Evolutionary conservation across 2,797 vertebrate species (phyloP).

Genomic region (Coilia nasus): DNA sequence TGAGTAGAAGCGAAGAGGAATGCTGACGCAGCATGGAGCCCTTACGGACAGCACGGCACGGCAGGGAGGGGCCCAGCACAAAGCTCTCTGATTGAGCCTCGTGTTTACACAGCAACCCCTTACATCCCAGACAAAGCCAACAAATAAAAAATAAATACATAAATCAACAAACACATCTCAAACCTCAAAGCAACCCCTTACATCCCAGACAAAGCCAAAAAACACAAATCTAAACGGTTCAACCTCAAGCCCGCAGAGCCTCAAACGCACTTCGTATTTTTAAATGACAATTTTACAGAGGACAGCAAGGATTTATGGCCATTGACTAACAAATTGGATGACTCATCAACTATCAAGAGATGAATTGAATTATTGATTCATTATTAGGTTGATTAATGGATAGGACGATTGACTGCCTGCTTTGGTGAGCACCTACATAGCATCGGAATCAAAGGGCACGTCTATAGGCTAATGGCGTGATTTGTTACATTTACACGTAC

Average conservation of each 20-base stretch:
- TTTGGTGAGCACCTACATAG: not conserved
- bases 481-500: conserved; percentile 3
- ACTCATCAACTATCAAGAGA: not conserved
- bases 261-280: not conserved
- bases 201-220: too few species aligned
- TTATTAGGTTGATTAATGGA: not conserved
- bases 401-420: not conserved
- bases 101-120: too few species aligned
- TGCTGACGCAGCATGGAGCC: conserved; percentile 40
- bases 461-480: not conserved
- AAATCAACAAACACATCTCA: too few species aligned
- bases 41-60: conserved; percentile 31
- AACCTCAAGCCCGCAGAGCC: not conserved
- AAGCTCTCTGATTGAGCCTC: too few species aligned
- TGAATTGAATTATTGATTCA: not conserved
- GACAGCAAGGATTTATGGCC: not conserved
- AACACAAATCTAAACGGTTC: not conserved
- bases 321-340: not conserved
- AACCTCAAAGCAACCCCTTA: too few species aligned
- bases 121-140: not conserved
- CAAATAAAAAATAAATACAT: too few species aligned
- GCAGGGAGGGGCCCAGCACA: not conserved
- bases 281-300: not conserved
- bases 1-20: conserved; percentile 34
- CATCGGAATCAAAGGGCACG: not conserved